These are phyloP conservation scores for Zosterops lateralis DNA, from an alignment of 2,113 vertebrate species.

Conservation along the genomic window DNA sequence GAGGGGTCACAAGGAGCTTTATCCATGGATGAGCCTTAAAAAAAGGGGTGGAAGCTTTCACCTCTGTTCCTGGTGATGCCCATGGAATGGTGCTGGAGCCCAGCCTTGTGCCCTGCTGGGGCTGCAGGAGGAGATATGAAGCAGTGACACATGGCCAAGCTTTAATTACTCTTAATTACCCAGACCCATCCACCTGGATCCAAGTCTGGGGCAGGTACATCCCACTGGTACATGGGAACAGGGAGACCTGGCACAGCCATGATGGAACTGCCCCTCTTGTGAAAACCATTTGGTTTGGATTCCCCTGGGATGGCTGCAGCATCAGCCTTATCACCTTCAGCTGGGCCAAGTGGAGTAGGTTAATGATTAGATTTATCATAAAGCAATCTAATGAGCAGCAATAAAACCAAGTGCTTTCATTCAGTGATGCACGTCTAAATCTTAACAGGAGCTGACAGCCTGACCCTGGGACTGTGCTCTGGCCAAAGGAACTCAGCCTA, in stretches of 20 bases:
- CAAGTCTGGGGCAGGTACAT: background rate
- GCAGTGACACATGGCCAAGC: accelerated
- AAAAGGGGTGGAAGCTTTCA: background rate
- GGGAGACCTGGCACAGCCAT: accelerated
- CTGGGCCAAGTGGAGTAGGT: background rate
- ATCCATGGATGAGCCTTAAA: background rate
- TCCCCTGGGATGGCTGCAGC: background rate
- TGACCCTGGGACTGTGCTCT: background rate
- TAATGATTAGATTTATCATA: constrained; percentile 10
- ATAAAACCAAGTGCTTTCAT: background rate
- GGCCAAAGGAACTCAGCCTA: constrained; percentile 22
- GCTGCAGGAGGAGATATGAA: background rate
- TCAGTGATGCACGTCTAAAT: background rate
- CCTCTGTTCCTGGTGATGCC: background rate
- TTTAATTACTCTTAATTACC: background rate
- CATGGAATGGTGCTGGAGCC: accelerated
- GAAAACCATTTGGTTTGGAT: background rate
- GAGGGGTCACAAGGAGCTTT: background rate
- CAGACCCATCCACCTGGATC: background rate
- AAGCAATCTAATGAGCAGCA: constrained; percentile 11
- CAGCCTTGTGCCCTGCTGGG: background rate
- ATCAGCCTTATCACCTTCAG: background rate
- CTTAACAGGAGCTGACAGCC: constrained; percentile 8
- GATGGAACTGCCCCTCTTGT: background rate
- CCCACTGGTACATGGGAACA: accelerated